A percentile compares a stretch with the other conserved stretches of the same genome.
Evolutionary conservation across 2,113 vertebrate species (phyloP).

Genomic region (Noctilio leporinus): DNA sequence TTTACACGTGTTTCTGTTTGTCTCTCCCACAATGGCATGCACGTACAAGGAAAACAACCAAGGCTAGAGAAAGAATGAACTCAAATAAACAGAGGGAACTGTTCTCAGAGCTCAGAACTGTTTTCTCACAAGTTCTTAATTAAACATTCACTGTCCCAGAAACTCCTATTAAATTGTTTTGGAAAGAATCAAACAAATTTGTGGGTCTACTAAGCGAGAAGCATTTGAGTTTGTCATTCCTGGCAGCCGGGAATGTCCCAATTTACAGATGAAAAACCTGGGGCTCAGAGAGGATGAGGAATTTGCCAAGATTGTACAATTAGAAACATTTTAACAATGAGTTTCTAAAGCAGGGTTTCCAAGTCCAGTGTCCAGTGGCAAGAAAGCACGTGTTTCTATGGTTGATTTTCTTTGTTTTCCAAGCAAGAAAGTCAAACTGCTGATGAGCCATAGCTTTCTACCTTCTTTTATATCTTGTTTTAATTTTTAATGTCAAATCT

Average conservation of each 20-base stretch:
- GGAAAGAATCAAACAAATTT: neutral
- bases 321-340: neutral
- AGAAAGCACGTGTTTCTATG: neutral
- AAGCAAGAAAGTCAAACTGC: neutral
- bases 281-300: neutral
- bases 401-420: neutral
- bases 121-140: neutral
- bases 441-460: neutral
- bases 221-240: neutral
- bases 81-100: neutral
- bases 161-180: neutral
- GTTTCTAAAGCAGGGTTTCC: neutral
- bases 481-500: constrained; percentile 10
- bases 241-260: neutral
- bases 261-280: neutral
- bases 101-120: neutral
- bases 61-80: neutral
- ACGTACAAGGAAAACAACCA: neutral
- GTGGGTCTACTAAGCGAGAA: neutral
- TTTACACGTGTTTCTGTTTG: neutral
- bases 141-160: neutral
- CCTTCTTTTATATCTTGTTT: neutral
- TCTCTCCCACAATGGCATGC: neutral
- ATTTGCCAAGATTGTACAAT: neutral
- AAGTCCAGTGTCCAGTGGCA: neutral